phyloP scores from a whole-genome alignment of 2,888 invertebrate species.

The Saturnia japonica region DNA sequence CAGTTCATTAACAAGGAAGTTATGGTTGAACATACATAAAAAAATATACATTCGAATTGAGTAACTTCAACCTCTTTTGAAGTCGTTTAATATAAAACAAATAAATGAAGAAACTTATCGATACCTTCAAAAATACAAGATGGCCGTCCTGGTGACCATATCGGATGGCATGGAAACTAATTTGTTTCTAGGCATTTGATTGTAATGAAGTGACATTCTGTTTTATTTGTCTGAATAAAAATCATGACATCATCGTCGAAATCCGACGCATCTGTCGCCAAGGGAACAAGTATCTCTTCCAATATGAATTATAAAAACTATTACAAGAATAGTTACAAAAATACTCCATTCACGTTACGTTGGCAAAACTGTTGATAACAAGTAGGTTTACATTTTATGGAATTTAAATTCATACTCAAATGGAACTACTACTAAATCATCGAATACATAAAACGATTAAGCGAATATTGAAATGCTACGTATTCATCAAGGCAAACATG shows the following conservation, averaged over 20 bases:
- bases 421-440: slow-evolving; percentile 29
- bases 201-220: slow-evolving; percentile 39
- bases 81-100: too few relatives aligned
- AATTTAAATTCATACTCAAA: background rate
- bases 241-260: slow-evolving; percentile 1
- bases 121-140: background rate
- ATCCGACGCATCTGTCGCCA: slow-evolving; percentile 7
- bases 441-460: slow-evolving; percentile 40
- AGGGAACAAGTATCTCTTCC: background rate
- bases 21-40: too few relatives aligned
- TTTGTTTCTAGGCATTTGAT: slow-evolving; percentile 7
- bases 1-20: too few relatives aligned
- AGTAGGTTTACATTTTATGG: too few relatives aligned
- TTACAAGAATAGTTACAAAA: too few relatives aligned
- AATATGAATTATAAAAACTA: background rate
- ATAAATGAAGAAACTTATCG: background rate
- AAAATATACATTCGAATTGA: too few relatives aligned
- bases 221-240: slow-evolving; percentile 44
- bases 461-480: slow-evolving; percentile 39
- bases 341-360: too few relatives aligned
- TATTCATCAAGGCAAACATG: slow-evolving; percentile 35
- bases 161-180: background rate
- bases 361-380: too few relatives aligned
- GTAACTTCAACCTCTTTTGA: too few relatives aligned
- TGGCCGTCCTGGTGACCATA: background rate